Base-by-base conservation (phyloP, 2,113 vertebrate genomes). In the Otocyon megalotis region DNA sequence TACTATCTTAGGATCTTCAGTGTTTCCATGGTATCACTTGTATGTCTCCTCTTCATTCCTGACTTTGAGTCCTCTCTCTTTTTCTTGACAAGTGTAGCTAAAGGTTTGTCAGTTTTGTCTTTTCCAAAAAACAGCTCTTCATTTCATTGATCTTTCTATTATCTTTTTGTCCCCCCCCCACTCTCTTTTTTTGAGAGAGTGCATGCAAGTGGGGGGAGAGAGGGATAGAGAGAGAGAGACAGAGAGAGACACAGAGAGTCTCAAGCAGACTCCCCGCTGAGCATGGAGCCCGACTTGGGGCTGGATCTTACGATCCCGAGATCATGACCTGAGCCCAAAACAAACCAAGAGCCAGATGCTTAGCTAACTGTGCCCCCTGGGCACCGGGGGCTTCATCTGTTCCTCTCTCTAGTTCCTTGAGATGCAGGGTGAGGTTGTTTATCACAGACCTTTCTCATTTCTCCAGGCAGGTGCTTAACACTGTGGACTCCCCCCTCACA, bases 391-490 rank as follows among this genome's bases (percentile, higher is more conserved):
- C 56, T 65, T 24, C 30, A 0, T 35, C 43, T 35, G 37, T 28
- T 28, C 26, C 60, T 43, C 37, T 19, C 16, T 53, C 88, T 9
- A 2, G 32, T n/a, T 26, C 20, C 88, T 48, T 10, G 15, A 3
- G 9, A 7, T 26, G 37, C 5, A 0, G 20, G 50, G 56, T 26
- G 17, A 3, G 30, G 28, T 24, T 8, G 26, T 53, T 35, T 50
- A n/a, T n/a, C 50, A 19, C 28, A 50, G 43, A 8, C 50, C 32
- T 48, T 48, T n/a, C 71, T 65, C 30, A 53, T 30, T 88, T 35
- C 32, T 54, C 17, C 7, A 22, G 20, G 35, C 3, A 7, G 5
- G 43, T 6, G 0, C 16, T 12, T 20, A 19, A 28, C 10, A 1
- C 24, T 7, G 2, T 56, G n/a, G 37, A 9, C 53, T 20, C 30